phyloP scores from a whole-genome alignment of 2,888 invertebrate genomes.

The Limenitis camilla region DNA sequence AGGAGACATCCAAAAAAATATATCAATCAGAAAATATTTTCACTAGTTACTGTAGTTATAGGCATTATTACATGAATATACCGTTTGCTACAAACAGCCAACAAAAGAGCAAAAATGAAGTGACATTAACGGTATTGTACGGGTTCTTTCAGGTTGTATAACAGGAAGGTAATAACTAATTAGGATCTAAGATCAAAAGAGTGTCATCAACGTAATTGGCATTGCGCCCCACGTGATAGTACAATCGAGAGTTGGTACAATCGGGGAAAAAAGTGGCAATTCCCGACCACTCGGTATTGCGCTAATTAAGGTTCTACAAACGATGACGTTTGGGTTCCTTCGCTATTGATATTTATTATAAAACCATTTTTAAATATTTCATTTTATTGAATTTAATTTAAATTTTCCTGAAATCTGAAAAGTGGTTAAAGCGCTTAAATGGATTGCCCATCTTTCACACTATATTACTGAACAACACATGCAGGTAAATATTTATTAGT shows the following conservation, averaged over 20 bases:
- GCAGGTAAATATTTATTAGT: too few relatives aligned
- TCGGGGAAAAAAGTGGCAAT: conserved; percentile 49
- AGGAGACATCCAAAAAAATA: too few relatives aligned
- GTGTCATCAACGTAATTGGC: conserved; percentile 41
- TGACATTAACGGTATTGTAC: neutral
- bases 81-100: conserved; percentile 1
- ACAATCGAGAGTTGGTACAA: conserved; percentile 35
- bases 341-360: neutral
- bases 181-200: conserved; percentile 30
- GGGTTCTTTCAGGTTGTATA: conserved; percentile 1
- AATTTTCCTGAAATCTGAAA: neutral
- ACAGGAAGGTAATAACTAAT: conserved; percentile 27
- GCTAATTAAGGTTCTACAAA: conserved; percentile 55
- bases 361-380: neutral
- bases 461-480: too few relatives aligned
- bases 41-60: neutral
- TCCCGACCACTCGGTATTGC: conserved; percentile 43
- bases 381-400: neutral
- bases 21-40: neutral
- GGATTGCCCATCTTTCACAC: too few relatives aligned
- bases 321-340: conserved; percentile 29
- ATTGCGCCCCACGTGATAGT: conserved; percentile 36
- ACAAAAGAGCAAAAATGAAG: neutral
- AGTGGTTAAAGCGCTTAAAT: too few relatives aligned
- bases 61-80: neutral